These are phyloP conservation scores for Myodes glareolus DNA, from an alignment of 2,113 vertebrate species.

Conservation along the genomic window DNA sequence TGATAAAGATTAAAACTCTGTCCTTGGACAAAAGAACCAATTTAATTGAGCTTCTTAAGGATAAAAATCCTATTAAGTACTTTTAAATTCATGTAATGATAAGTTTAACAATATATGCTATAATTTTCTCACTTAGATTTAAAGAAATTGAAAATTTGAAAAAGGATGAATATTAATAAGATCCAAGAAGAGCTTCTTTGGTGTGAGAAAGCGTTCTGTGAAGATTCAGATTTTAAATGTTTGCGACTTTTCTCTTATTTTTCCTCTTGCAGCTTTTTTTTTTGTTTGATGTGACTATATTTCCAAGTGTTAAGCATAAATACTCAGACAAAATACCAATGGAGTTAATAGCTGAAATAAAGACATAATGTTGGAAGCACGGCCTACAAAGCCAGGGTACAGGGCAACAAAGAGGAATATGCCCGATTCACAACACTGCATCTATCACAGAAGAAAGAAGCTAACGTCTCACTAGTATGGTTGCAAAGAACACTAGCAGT, in stretches of 20 bases:
- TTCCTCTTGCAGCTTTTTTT: slow-evolving; percentile 43
- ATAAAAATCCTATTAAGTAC: slow-evolving; percentile 43
- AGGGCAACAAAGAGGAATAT: background rate
- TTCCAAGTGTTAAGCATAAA: background rate
- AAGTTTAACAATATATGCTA: slow-evolving; percentile 42
- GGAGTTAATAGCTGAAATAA: background rate
- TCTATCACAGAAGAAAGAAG: background rate
- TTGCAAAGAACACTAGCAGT: background rate
- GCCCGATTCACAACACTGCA: background rate
- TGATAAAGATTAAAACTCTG: slow-evolving; percentile 43
- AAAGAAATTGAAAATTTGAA: slow-evolving; percentile 50
- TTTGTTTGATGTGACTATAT: background rate
- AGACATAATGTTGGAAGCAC: background rate
- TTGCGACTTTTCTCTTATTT: slow-evolving; percentile 30
- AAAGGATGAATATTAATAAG: slow-evolving; percentile 31
- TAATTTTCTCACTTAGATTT: slow-evolving; percentile 47
- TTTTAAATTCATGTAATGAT: slow-evolving; percentile 37
- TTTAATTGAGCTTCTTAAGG: slow-evolving; percentile 56
- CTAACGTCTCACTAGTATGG: background rate
- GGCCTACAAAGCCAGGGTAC: background rate
- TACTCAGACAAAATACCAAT: background rate
- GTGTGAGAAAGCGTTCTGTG: slow-evolving; percentile 14
- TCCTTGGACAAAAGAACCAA: background rate
- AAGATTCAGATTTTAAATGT: slow-evolving; percentile 20
- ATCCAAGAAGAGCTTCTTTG: background rate